A percentile compares a stretch with the other conserved stretches of the same genome.
Evolutionary conservation across 2,888 invertebrate genomes (phyloP).

Genomic region (Schrankia costaestrigalis): DNA sequence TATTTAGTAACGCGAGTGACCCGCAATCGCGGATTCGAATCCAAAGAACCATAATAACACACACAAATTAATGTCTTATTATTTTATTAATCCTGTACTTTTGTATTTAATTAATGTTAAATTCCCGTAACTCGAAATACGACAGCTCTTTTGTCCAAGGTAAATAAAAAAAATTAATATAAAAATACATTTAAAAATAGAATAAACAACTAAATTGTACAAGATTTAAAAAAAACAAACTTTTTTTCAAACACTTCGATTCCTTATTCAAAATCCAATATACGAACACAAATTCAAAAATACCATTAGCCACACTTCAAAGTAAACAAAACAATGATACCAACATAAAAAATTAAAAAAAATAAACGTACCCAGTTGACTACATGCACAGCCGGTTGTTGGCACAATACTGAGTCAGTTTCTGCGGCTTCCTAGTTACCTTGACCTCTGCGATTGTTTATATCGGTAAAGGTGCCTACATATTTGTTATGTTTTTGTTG

Average conservation of each 20-base stretch:
- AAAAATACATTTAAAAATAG: neutral
- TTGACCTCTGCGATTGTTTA: conserved; percentile 31
- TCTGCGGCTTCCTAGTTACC: conserved; percentile 23
- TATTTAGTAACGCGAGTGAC: too few species aligned
- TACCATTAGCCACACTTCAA: neutral
- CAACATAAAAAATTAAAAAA: conserved; percentile 7
- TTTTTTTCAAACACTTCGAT: too few species aligned
- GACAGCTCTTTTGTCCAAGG: neutral
- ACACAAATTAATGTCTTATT: too few species aligned
- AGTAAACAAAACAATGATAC: conserved; percentile 11
- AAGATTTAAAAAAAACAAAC: too few species aligned
- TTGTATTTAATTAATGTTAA: too few species aligned
- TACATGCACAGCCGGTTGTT: conserved; percentile 22
- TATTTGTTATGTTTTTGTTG: too few species aligned
- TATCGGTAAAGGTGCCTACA: conserved; percentile 3
- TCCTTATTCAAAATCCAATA: too few species aligned
- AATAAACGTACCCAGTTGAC: conserved; percentile 22
- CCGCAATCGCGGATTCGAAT: too few species aligned
- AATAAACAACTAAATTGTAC: too few species aligned
- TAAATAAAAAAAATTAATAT: neutral
- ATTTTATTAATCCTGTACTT: too few species aligned
- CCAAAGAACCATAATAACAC: too few species aligned
- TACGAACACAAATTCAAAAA: neutral
- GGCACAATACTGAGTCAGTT: conserved; percentile 28
- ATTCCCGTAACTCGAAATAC: neutral